phyloP scores from a whole-genome alignment of 2,797 vertebrate species.

The Florisuga fusca region DNA sequence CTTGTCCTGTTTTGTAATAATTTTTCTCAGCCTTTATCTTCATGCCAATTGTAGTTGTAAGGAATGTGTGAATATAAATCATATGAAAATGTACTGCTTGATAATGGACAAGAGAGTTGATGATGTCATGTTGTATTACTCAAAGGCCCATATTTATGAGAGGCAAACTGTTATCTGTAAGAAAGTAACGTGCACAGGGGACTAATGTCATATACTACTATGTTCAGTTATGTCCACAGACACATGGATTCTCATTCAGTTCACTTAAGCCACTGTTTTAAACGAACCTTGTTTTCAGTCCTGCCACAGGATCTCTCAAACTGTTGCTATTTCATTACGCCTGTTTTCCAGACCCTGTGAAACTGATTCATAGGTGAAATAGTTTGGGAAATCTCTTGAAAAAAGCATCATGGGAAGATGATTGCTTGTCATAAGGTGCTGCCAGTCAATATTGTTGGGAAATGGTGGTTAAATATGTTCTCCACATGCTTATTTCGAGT shows the following conservation, averaged over 20 bases:
- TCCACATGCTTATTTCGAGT: not conserved
- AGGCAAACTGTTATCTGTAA: not conserved
- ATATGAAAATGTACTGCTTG: not conserved
- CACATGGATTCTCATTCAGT: not conserved
- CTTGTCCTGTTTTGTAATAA: not conserved
- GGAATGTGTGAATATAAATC: conserved; percentile 9
- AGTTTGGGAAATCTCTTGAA: not conserved
- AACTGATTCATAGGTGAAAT: not conserved
- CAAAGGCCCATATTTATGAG: not conserved
- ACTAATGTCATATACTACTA: not conserved
- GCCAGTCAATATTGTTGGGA: not conserved
- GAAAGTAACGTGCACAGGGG: not conserved
- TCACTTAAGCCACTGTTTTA: not conserved
- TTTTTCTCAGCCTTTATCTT: conserved; percentile 39
- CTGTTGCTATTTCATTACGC: not conserved
- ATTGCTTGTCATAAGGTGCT: not conserved
- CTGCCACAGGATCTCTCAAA: not conserved
- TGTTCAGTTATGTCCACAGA: not conserved
- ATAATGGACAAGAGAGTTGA: conserved; percentile 1
- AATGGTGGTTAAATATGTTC: not conserved
- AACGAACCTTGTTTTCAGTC: not conserved
- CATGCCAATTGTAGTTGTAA: not conserved
- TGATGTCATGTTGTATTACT: not conserved
- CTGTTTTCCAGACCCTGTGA: not conserved
- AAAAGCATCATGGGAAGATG: not conserved